Percentiles rank a stretch among this genome's conserved stretches.
Conservation (phyloP, 2,113 vertebrate species). For the Acrocephalus kingi region DNA sequence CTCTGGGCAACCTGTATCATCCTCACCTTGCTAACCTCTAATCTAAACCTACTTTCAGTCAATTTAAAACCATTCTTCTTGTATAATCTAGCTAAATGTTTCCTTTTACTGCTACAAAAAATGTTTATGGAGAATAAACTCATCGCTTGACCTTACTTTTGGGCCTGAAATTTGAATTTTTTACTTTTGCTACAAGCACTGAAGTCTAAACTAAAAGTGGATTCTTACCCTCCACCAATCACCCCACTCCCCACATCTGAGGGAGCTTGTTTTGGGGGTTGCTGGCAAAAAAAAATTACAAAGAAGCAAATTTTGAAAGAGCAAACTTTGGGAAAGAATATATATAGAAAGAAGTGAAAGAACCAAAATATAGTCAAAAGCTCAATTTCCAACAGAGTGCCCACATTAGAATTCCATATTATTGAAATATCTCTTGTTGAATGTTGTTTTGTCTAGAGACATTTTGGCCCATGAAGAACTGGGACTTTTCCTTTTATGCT, state of each 20-base stretch:
- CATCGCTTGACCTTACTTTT: neutral
- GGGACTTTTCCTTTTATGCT: neutral
- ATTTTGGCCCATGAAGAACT: neutral
- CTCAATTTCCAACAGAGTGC: neutral
- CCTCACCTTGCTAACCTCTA: neutral
- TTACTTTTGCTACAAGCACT: neutral
- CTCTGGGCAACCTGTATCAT: neutral
- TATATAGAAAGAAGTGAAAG: neutral
- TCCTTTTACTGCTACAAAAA: neutral
- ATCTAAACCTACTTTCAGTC: neutral
- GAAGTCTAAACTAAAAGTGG: neutral
- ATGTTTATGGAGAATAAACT: neutral
- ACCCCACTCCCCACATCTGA: neutral
- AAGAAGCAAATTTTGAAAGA: neutral
- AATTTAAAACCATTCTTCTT: neutral
- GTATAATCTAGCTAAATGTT: neutral
- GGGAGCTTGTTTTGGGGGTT: neutral
- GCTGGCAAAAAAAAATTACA: neutral
- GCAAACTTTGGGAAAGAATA: neutral
- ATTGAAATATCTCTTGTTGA: neutral
- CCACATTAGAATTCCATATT: neutral
- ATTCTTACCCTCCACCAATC: neutral
- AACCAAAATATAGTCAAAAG: neutral
- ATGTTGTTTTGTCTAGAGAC: neutral
- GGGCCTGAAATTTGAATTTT: neutral